phyloP scores from a whole-genome alignment of 2,888 invertebrate genomes.

The Limnephilus marmoratus region DNA sequence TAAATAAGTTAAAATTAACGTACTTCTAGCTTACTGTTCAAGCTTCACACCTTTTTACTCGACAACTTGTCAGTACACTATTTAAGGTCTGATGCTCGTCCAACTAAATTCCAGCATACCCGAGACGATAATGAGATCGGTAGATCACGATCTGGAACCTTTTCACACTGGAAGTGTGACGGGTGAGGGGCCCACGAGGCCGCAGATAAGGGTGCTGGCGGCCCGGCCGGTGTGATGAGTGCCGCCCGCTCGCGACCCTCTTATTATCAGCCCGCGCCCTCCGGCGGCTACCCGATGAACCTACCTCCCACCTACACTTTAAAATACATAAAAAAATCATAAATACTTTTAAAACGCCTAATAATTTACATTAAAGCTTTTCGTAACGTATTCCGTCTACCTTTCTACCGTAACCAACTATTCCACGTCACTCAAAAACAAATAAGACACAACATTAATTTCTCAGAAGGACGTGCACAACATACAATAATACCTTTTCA shows the following conservation, averaged over 20 bases:
- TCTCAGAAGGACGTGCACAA: too few species aligned
- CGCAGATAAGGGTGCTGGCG: neutral
- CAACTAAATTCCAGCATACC: neutral
- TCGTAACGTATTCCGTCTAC: neutral
- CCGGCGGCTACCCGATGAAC: neutral
- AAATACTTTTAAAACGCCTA: neutral
- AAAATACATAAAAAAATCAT: neutral
- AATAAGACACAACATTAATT: too few species aligned
- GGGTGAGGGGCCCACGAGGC: neutral
- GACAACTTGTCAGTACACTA: neutral
- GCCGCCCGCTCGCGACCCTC: neutral
- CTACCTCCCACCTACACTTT: neutral
- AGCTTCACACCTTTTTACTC: neutral
- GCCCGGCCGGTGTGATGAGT: neutral
- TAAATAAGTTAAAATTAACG: too few species aligned
- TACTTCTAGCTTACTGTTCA: neutral
- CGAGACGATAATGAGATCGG: conserved; percentile 24
- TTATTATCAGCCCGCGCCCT: neutral
- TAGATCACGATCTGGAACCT: conserved; percentile 20
- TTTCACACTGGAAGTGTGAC: neutral
- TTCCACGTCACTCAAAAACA: too few species aligned
- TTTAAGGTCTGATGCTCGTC: neutral
- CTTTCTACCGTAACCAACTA: neutral
- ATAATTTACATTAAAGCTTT: neutral
- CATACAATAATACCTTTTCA: too few species aligned